Evolutionary conservation across 2,888 invertebrate genomes (phyloP).

Genomic region (Plemyria rubiginata): DNA sequence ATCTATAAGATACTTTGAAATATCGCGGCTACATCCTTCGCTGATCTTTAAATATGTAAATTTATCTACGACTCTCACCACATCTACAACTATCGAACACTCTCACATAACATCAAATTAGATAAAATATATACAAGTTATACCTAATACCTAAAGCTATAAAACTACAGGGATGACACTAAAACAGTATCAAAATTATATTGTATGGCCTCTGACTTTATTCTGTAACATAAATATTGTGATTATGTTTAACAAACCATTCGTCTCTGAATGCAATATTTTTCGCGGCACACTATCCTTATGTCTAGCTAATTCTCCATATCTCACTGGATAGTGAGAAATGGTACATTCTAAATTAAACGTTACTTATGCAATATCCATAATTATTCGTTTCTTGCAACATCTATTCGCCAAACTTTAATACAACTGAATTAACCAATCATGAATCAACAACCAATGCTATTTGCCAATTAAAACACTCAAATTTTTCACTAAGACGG

Average conservation of each 20-base stretch:
- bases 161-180: constrained; percentile 63
- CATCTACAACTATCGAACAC: constrained; percentile 83
- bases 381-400: constrained; percentile 16
- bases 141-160: constrained; percentile 71
- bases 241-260: constrained; percentile 52
- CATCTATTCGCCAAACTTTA: constrained; percentile 24
- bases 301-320: constrained; percentile 46
- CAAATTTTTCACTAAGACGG: constrained; percentile 74
- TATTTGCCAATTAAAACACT: constrained; percentile 59
- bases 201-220: constrained; percentile 70
- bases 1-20: constrained; percentile 12
- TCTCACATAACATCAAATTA: constrained; percentile 81
- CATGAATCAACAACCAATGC: constrained; percentile 48
- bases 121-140: constrained; percentile 83
- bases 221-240: constrained; percentile 34
- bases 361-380: constrained; percentile 31
- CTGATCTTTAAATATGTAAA: constrained; percentile 57
- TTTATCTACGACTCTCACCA: constrained; percentile 72
- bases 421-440: constrained; percentile 29
- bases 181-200: constrained; percentile 55
- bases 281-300: constrained; percentile 44
- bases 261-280: constrained; percentile 33
- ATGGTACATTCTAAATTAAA: constrained; percentile 33
- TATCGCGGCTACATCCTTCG: constrained; percentile 29
- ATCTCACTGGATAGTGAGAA: constrained; percentile 51